Evolutionary conservation across 30 jellyfish, hydroid and myxozoan genomes (phyloP).

Genomic region (Calvadosia cruxmelitensis): DNA sequence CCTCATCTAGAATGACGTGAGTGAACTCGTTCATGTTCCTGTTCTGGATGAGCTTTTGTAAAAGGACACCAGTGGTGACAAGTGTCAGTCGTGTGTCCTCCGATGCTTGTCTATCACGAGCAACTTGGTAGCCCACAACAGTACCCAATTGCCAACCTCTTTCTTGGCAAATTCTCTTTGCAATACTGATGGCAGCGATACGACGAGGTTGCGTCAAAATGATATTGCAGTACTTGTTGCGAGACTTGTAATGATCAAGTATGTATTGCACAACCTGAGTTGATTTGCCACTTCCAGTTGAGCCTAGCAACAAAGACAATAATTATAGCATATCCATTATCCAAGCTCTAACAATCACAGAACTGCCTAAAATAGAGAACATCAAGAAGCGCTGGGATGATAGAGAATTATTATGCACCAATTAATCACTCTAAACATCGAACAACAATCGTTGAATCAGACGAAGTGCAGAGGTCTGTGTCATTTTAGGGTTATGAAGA

Average conservation of each 20-base stretch:
- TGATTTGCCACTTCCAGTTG: constrained; percentile 99
- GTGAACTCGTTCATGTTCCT: constrained; percentile 74
- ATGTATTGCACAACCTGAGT: constrained; percentile 96
- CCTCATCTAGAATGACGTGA: constrained; percentile 97
- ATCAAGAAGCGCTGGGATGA: too few species aligned
- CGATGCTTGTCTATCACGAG: constrained; percentile 55
- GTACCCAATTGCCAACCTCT: constrained; percentile 93
- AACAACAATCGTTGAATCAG: too few species aligned
- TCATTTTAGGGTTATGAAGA: too few species aligned
- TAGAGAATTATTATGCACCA: too few species aligned
- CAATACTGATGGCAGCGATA: constrained; percentile 92
- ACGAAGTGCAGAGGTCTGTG: too few species aligned
- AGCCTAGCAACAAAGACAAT: too few species aligned
- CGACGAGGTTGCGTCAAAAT: constrained; percentile 97
- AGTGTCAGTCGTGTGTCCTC: constrained; percentile 92
- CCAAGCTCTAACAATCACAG: too few species aligned
- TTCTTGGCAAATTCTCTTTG: constrained; percentile 81
- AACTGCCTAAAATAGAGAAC: too few species aligned
- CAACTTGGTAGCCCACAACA: constrained; percentile 88
- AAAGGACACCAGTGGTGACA: constrained; percentile 96
- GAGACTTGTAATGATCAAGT: constrained; percentile 59
- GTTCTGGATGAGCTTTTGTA: constrained; percentile 51
- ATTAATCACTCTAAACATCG: too few species aligned
- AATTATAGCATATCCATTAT: too few species aligned
- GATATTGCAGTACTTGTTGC: constrained; percentile 77